Evolutionary conservation across 2,113 vertebrate genomes (phyloP).

Genomic region (Cinclus mexicanus): DNA sequence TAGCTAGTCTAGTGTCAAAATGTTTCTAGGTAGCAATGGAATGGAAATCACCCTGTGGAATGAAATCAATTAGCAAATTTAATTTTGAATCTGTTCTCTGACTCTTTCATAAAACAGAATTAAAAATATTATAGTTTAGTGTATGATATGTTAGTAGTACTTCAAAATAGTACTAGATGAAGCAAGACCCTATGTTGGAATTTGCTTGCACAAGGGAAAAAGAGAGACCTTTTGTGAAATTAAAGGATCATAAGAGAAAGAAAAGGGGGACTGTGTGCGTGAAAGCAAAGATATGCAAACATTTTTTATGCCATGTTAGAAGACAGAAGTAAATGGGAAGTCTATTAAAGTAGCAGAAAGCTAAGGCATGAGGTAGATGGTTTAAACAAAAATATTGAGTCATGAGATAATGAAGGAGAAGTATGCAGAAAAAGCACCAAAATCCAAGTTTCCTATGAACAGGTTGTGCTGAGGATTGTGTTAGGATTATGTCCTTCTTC

Average conservation of each 20-base stretch:
- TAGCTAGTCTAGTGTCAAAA: neutral
- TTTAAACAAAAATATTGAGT: neutral
- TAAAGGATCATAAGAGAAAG: neutral
- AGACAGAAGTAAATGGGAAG: neutral
- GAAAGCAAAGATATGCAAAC: neutral
- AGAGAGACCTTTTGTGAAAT: neutral
- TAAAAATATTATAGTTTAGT: neutral
- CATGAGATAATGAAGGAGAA: neutral
- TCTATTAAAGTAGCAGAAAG: neutral
- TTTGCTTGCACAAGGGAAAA: neutral
- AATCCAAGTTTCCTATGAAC: neutral
- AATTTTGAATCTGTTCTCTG: neutral
- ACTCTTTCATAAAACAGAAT: neutral
- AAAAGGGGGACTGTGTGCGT: rapidly evolving
- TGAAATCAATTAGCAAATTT: neutral
- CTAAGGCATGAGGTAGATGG: neutral
- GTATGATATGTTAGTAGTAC: neutral
- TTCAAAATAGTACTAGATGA: neutral
- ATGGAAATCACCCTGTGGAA: neutral
- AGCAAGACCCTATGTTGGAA: neutral
- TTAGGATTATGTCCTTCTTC: neutral
- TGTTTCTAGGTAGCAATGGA: neutral
- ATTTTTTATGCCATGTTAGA: neutral
- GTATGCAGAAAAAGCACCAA: neutral
- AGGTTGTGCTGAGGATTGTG: neutral